Evolutionary conservation across 2,797 vertebrate species (phyloP).

Genomic region (Cercopithecus mitis): DNA sequence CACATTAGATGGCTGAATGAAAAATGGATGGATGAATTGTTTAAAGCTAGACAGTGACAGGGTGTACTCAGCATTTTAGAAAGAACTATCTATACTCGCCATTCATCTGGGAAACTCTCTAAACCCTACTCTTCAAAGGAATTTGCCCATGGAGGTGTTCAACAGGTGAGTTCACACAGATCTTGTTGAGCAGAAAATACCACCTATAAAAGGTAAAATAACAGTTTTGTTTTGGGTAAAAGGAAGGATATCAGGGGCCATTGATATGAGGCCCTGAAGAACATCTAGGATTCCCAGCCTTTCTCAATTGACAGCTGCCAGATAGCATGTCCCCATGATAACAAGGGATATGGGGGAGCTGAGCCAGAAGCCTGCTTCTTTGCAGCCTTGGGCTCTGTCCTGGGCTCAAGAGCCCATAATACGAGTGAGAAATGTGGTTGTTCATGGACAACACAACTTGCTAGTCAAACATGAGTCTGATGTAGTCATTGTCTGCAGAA

Average conservation of each 20-base stretch:
- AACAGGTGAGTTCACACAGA: not conserved
- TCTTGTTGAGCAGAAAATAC: not conserved
- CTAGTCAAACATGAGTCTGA: not conserved
- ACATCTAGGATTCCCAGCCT: not conserved
- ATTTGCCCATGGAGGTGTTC: not conserved
- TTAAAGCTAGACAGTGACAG: not conserved
- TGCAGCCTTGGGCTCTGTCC: not conserved
- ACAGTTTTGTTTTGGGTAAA: not conserved
- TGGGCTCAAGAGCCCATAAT: accelerated
- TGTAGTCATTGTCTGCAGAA: not conserved
- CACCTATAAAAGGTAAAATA: not conserved
- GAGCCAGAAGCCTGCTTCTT: not conserved
- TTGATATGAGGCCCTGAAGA: not conserved
- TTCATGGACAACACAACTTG: not conserved
- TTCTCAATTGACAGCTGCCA: not conserved
- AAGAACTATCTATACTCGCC: not conserved
- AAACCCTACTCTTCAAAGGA: not conserved
- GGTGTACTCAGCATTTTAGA: not conserved
- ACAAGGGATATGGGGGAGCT: not conserved
- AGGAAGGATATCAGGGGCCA: not conserved
- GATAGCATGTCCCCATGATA: not conserved
- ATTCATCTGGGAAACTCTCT: not conserved
- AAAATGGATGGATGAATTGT: not conserved
- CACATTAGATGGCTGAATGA: not conserved
- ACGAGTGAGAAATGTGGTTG: not conserved